These are phyloP conservation scores for Metallyticus violacea DNA, from an alignment of 2,888 invertebrate genomes.

Conservation along the genomic window DNA sequence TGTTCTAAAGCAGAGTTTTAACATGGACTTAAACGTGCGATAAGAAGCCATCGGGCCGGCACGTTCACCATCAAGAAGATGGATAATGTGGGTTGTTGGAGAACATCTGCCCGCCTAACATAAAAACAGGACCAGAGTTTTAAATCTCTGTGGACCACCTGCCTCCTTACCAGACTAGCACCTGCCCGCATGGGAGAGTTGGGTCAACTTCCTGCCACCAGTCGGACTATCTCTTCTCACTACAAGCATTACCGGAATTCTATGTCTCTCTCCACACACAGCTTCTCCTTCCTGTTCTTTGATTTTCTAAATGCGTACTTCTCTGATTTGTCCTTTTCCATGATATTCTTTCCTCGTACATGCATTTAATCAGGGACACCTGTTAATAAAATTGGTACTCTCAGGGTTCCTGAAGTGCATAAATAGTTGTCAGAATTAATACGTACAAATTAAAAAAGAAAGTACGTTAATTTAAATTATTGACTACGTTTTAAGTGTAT, in stretches of 20 bases:
- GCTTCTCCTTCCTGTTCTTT: not conserved
- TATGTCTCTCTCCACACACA: no score
- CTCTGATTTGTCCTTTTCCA: no score
- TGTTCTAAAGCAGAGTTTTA: not conserved
- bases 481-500: no score
- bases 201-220: not conserved
- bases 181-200: not conserved
- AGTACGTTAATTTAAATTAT: no score
- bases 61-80: not conserved
- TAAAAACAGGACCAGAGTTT: not conserved
- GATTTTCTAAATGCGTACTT: not conserved
- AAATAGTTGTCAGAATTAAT: no score
- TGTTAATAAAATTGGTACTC: no score
- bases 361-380: no score
- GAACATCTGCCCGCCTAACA: not conserved
- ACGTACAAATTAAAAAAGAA: no score
- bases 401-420: no score
- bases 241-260: not conserved
- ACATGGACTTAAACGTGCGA: no score
- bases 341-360: no score
- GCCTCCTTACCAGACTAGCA: not conserved
- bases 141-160: not conserved
- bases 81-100: not conserved
- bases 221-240: no score
- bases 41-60: not conserved